Base-by-base conservation (phyloP, 2,888 invertebrate genomes). In the Catocala fraxini region DNA sequence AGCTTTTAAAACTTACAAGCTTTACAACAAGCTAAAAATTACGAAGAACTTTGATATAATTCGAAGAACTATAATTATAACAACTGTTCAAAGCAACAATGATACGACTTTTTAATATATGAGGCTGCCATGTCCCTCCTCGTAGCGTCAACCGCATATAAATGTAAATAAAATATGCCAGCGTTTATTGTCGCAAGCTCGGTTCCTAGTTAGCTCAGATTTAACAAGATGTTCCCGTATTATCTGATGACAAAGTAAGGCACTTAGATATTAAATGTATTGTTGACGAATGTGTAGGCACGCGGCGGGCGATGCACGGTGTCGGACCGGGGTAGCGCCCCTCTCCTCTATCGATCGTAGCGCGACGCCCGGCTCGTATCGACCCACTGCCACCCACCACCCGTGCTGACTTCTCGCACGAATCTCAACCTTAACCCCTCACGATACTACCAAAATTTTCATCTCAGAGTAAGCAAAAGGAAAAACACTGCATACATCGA, bases 301-400 rank as follows among this genome's bases (percentile, higher is more conserved):
- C 83, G 86, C 85, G 82, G 80, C 84, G 79, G 79, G 78, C 82
- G 83, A 81, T 82, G 85, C 85, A 83, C 77, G 77, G 79, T 75
- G 72, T 73, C 68, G 47, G 75, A 75, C 73, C 80, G 79, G 75
- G 78, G 72, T 68, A 73, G 80, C 78, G 80, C 84, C 84, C 82
- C 88, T 87, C 87, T 86, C 88, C 89, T 88, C 86, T 89, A 94
- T 94, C 87, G 91, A 91, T 88, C 91, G 86, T 79, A 82, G 86
- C 85, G 76, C 81, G 81, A 72, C 86, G 84, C 86, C 90, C 87
- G 85, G 86, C 84, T 81, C 79, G 73, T 92, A 92, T 92, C 93
- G 92, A 92, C 90, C 90, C 87, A 84, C 86, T 80, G 61, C 88
- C 89, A 85, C 87, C 89, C 87, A 81, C 83, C 81, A 67, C 82